These are phyloP conservation scores for Galagoides demidoff DNA, from an alignment of 2,797 vertebrate genomes.

Conservation along the genomic window DNA sequence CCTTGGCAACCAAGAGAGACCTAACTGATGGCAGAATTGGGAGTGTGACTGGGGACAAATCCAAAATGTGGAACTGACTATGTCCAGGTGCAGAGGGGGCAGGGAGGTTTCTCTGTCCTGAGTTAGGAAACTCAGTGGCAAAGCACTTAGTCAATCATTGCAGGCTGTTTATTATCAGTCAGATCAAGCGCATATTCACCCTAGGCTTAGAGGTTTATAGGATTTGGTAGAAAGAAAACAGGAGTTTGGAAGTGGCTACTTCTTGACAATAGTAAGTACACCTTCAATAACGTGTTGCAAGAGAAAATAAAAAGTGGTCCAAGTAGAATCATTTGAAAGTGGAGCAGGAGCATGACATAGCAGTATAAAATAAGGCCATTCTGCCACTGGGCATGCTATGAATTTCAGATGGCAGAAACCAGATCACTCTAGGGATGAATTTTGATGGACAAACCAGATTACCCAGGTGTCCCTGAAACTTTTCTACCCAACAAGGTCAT, in stretches of 20 bases:
- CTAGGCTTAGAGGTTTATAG: background rate
- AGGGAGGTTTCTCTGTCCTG: background rate
- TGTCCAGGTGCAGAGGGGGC: background rate
- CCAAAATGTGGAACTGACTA: background rate
- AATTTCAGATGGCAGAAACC: background rate
- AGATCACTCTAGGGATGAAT: background rate
- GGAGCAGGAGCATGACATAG: background rate
- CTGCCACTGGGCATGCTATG: background rate
- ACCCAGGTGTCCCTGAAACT: background rate
- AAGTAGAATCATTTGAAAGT: background rate
- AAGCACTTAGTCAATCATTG: conserved; percentile 10
- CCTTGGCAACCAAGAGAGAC: background rate
- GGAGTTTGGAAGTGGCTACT: background rate
- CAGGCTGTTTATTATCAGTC: background rate
- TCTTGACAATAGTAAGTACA: background rate
- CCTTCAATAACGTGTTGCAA: background rate
- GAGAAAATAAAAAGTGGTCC: background rate
- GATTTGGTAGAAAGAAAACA: background rate
- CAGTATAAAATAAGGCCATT: background rate
- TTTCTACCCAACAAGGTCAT: background rate
- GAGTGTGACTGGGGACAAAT: background rate
- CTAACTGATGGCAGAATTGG: background rate
- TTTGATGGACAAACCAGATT: background rate
- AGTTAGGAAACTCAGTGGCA: background rate
- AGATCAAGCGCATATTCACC: background rate